Evolutionary conservation across 2,888 invertebrate species (phyloP), one percentile per base, ranked within the genome.

Genomic region (Kryphioiulus occultus): DNA sequence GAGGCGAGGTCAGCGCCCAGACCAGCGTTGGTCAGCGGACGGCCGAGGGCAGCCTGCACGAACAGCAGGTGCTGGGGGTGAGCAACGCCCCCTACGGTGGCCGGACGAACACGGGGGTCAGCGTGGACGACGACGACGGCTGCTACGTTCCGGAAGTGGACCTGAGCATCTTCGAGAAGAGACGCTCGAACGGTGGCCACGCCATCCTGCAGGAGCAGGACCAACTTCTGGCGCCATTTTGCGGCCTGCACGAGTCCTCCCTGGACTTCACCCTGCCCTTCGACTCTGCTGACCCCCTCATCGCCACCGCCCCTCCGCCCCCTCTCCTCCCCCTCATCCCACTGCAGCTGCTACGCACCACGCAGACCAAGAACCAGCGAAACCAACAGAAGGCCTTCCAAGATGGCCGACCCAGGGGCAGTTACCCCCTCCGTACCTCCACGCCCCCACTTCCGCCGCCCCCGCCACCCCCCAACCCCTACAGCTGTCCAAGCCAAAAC

Each of bases 101-200:
- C 7, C 59, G 42, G 35, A 87, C 85, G 85, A 85, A 85, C 32
- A 15, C 30, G 7, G 88, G 86, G 39, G 85, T 32, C 9, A 44
- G 39, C 35, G 22, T 59, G 9, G 88, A 88, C 82, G 87, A 84
- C 42, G 88, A 88, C 59, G 87, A 85, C 30, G 89, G 89, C 32
- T 89, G 89, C 85, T 89, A 89, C 86, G 89, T 89, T 15, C 89
- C 89, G 32, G 89, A 89, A 87, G 89, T 89, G 32, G 89, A 89
- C 87, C 78, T 89, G 35, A 88, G 88, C 78, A 82, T 88, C 22
- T 89, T 89, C 82, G 85, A 85, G 32, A 88, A 89, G 82, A 32
- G 87, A 42, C 44, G 84, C 15, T 88, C 85, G 26, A 88, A 88
- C 78, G 89, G 89, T 17, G 88, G 88, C 32, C 88, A 88, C 85